phyloP scores from a whole-genome alignment of 2,797 vertebrate species.

The Ispidina picta region DNA sequence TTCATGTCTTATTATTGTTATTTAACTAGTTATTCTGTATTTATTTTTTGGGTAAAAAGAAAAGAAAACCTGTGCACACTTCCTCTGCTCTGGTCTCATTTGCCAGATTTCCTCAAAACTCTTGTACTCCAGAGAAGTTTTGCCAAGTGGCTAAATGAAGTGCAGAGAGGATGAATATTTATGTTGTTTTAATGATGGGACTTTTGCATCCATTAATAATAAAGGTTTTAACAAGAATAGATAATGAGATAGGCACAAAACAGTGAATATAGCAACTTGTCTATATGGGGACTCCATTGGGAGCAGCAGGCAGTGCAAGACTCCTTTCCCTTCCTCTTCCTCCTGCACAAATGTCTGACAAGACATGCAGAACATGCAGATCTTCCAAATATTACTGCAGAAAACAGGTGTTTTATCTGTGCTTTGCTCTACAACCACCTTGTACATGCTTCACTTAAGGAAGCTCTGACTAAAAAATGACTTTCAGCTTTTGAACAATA shows the following conservation, averaged over 20 bases:
- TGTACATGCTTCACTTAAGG: not conserved
- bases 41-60: conserved; percentile 71
- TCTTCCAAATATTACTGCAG: conserved; percentile 17
- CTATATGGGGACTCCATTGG: conserved; percentile 21
- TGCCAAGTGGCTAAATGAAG: conserved; percentile 76
- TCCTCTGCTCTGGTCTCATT: conserved; percentile 71
- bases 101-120: conserved; percentile 72
- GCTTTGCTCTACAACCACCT: not conserved
- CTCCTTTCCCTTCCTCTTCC: not conserved
- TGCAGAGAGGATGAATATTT: conserved; percentile 80
- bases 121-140: conserved; percentile 69
- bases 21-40: conserved; percentile 63
- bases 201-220: conserved; percentile 80
- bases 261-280: conserved; percentile 39
- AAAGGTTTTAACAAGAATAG: conserved; percentile 76
- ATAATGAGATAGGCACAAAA: conserved; percentile 73
- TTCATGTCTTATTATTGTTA: not conserved
- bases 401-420: conserved; percentile 27
- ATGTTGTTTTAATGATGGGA: conserved; percentile 75
- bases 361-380: not conserved
- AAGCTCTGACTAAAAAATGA: conserved; percentile 4
- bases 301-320: conserved; percentile 31
- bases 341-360: conserved; percentile 7
- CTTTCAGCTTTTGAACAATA: not conserved
- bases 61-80: conserved; percentile 31